These are phyloP conservation scores for Sylvilagus floridanus DNA, from an alignment of 2,797 vertebrate genomes.

Conservation along the genomic window DNA sequence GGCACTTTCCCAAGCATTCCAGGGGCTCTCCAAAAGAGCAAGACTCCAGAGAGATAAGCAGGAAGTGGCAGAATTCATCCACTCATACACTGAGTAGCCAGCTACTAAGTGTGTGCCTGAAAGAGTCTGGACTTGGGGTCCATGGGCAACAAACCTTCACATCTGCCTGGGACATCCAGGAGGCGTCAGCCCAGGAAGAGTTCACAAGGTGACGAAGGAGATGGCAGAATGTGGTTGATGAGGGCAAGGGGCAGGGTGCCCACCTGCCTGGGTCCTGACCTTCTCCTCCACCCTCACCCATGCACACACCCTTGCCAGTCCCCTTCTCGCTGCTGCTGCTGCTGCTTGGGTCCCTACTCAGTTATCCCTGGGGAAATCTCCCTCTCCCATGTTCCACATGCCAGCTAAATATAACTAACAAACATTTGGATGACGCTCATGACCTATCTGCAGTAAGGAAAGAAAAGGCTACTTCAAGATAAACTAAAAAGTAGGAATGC, in stretches of 20 bases:
- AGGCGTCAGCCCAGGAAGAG: neutral
- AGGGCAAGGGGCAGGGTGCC: neutral
- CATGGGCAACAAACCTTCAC: neutral
- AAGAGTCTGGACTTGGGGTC: neutral
- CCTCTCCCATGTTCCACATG: neutral
- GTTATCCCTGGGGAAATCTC: neutral
- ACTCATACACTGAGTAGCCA: conserved; percentile 2
- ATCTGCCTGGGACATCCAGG: neutral
- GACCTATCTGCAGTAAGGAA: neutral
- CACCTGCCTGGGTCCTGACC: neutral
- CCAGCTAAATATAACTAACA: neutral
- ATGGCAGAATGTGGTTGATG: neutral
- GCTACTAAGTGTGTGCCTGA: neutral
- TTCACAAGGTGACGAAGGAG: neutral
- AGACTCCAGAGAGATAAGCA: neutral
- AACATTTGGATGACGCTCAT: neutral
- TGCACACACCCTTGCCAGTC: neutral
- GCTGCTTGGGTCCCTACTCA: neutral
- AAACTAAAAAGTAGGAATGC: conserved; percentile 6
- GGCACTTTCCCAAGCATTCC: neutral
- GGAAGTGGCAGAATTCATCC: conserved; percentile 1
- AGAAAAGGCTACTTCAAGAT: neutral
- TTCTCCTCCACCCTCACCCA: neutral
- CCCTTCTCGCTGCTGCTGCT: neutral
- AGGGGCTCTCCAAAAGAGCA: neutral